phyloP scores from a whole-genome alignment of 2,797 vertebrate genomes.

The Novumbra hubbsi region DNA sequence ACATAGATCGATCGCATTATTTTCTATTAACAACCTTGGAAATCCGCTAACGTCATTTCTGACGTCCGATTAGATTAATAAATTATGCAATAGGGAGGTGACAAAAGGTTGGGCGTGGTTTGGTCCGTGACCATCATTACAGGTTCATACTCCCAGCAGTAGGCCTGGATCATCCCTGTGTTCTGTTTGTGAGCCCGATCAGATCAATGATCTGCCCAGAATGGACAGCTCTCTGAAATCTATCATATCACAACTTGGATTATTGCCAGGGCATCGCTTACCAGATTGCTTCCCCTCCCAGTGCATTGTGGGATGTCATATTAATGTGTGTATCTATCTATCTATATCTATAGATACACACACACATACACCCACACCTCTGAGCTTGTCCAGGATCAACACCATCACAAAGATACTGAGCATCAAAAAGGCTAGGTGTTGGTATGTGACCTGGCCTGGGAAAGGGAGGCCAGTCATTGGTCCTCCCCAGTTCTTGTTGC shows the following conservation, averaged over 20 bases:
- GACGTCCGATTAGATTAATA: too few relatives aligned
- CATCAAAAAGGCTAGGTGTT: background rate
- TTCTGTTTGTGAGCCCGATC: background rate
- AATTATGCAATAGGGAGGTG: too few relatives aligned
- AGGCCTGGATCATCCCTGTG: background rate
- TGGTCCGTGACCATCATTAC: too few relatives aligned
- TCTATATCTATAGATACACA: background rate
- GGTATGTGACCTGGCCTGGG: background rate
- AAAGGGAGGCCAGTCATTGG: background rate
- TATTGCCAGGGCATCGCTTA: background rate
- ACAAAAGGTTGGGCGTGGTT: too few relatives aligned
- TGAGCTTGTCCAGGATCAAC: background rate
- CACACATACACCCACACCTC: background rate
- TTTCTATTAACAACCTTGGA: too few relatives aligned
- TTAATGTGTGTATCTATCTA: too few relatives aligned
- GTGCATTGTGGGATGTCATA: conserved; percentile 17
- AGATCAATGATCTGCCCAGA: background rate
- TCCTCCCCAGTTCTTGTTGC: background rate
- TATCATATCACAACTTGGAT: background rate
- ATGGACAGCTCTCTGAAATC: background rate
- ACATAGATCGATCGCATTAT: too few relatives aligned
- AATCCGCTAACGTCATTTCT: too few relatives aligned
- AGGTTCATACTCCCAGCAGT: too few relatives aligned
- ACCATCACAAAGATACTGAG: background rate
- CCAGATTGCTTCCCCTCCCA: background rate